These are phyloP conservation scores for Schizothorax lantsangensis DNA, from an alignment of 2,797 vertebrate genomes.

Conservation along the genomic window DNA sequence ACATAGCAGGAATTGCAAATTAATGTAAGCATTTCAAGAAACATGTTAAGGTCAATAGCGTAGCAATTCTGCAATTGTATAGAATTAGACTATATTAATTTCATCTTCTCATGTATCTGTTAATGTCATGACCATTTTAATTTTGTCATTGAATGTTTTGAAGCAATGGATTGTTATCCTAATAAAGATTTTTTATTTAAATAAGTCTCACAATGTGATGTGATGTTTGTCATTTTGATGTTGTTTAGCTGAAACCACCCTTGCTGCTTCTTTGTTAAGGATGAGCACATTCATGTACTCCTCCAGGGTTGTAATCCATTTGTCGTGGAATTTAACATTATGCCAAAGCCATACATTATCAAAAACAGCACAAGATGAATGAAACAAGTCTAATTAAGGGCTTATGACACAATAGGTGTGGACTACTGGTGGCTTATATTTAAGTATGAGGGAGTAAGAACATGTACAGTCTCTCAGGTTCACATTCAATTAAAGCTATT, in stretches of 20 bases:
- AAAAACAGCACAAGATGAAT: conserved; percentile 9
- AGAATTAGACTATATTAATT: not conserved
- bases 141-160: conserved; percentile 27
- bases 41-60: not conserved
- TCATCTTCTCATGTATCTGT: conserved; percentile 13
- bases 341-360: not conserved
- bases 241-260: not conserved
- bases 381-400: not conserved
- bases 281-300: not conserved
- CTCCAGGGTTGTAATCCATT: not conserved
- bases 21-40: not conserved
- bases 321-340: not conserved
- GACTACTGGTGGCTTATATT: conserved; percentile 4
- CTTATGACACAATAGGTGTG: conserved; percentile 21
- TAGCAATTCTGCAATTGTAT: not conserved
- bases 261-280: not conserved
- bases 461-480: not conserved
- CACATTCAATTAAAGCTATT: not conserved
- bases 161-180: conserved; percentile 1
- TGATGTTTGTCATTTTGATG: not conserved
- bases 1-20: not conserved
- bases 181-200: conserved; percentile 46
- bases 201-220: not conserved
- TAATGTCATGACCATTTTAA: conserved; percentile 21
- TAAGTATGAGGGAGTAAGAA: not conserved